Conservation (phyloP, 2,113 vertebrate species). For the Strix uralensis region DNA sequence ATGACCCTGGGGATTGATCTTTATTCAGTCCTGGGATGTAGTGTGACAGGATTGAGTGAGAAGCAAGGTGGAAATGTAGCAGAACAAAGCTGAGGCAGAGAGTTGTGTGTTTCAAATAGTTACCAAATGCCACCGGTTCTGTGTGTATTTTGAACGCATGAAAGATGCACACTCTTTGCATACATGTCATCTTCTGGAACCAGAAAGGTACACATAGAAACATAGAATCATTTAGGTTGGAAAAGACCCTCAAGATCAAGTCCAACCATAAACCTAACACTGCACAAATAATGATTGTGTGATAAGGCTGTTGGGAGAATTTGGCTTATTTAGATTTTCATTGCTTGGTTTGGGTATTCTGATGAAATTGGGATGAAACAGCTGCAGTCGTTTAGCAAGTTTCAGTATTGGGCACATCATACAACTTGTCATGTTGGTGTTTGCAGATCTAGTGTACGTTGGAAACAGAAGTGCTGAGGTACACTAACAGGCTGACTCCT, state of each 20-base stretch:
- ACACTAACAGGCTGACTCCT: not conserved
- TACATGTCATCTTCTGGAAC: not conserved
- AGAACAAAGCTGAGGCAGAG: not conserved
- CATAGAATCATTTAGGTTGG: not conserved
- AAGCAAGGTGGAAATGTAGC: not conserved
- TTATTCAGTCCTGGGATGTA: not conserved
- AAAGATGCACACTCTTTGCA: not conserved
- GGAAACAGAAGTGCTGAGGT: constrained; percentile 22
- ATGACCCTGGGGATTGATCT: not conserved
- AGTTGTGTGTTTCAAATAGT: not conserved
- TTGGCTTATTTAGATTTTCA: not conserved
- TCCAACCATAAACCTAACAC: not conserved
- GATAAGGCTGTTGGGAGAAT: not conserved
- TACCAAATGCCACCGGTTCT: not conserved
- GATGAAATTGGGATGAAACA: not conserved
- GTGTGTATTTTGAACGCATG: not conserved
- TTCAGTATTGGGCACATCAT: not conserved
- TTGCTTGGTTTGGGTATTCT: not conserved
- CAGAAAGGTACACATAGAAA: not conserved
- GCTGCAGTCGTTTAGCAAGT: not conserved
- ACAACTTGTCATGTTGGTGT: not conserved
- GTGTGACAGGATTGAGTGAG: not conserved
- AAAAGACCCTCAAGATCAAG: not conserved
- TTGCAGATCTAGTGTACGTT: not conserved
- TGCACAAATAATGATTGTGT: too few relatives aligned